Percentiles rank a stretch among this genome's conserved stretches.
phyloP scores from a whole-genome alignment of 2,888 invertebrate species.

The Macrosiphum euphorbiae region DNA sequence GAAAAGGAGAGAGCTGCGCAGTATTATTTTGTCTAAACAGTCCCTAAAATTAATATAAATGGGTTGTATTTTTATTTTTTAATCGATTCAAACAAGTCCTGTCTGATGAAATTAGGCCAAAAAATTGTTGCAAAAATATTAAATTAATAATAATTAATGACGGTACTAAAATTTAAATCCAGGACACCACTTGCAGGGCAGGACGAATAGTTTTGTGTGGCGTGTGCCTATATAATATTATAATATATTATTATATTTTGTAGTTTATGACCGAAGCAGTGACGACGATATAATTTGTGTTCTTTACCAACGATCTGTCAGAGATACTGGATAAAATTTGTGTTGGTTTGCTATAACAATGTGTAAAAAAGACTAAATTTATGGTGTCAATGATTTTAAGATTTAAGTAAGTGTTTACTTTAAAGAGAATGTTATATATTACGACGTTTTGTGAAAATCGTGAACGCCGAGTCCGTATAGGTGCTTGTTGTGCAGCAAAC shows the following conservation, averaged over 20 bases:
- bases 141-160: not conserved
- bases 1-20: not conserved
- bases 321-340: not conserved
- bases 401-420: conserved; percentile 15
- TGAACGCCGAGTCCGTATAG: not conserved
- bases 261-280: not conserved
- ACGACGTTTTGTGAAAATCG: conserved; percentile 3
- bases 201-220: not conserved
- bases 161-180: not conserved
- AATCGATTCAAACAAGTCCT: not conserved
- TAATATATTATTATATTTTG: not conserved
- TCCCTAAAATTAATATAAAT: not conserved
- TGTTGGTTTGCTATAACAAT: not conserved
- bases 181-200: not conserved
- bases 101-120: not conserved
- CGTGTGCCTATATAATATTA: not conserved
- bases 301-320: conserved; percentile 1
- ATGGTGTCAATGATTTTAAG: conserved; percentile 8
- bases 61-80: not conserved
- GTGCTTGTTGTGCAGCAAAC: not conserved
- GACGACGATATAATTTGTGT: conserved; percentile 8
- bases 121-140: not conserved
- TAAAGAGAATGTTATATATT: conserved; percentile 24
- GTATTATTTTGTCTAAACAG: not conserved
- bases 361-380: not conserved